Percentiles rank a stretch among this genome's conserved stretches.
These are phyloP conservation scores for Takifugu rubripes DNA, from an alignment of 2,797 vertebrate genomes.

Conservation along the genomic window DNA sequence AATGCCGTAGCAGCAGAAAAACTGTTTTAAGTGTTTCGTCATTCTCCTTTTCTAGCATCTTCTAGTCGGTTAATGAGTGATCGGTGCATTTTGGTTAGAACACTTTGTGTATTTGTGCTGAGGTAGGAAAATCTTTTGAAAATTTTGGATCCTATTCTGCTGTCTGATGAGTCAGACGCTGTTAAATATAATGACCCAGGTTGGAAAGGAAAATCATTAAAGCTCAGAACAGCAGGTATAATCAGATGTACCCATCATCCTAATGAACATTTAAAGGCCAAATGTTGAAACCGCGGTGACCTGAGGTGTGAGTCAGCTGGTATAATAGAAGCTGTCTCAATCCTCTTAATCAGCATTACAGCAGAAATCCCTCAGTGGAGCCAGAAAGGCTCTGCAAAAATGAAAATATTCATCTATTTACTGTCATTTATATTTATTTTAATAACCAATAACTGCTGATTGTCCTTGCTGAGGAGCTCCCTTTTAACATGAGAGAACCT, in stretches of 20 bases:
- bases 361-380: slow-evolving; percentile 3
- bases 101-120: background rate
- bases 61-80: background rate
- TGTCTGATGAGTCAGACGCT: slow-evolving; percentile 14
- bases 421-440: too few relatives aligned
- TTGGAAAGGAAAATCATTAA: slow-evolving; percentile 11
- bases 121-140: background rate
- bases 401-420: too few relatives aligned
- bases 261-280: background rate
- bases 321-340: background rate
- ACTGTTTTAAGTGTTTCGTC: background rate
- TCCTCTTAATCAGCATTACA: slow-evolving; percentile 3
- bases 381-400: background rate
- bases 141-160: background rate
- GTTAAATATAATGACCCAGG: slow-evolving; percentile 16
- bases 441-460: too few relatives aligned
- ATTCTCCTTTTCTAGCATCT: background rate
- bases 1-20: background rate
- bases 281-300: background rate
- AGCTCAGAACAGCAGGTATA: background rate
- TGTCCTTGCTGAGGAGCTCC: too few relatives aligned
- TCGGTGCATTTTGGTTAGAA: background rate
- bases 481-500: too few relatives aligned
- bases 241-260: slow-evolving; percentile 6
- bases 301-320: too few relatives aligned